Percentiles rank a stretch among this genome's conserved stretches.
These are phyloP conservation scores for Lophius piscatorius DNA, from an alignment of 2,113 vertebrate species.

Conservation along the genomic window DNA sequence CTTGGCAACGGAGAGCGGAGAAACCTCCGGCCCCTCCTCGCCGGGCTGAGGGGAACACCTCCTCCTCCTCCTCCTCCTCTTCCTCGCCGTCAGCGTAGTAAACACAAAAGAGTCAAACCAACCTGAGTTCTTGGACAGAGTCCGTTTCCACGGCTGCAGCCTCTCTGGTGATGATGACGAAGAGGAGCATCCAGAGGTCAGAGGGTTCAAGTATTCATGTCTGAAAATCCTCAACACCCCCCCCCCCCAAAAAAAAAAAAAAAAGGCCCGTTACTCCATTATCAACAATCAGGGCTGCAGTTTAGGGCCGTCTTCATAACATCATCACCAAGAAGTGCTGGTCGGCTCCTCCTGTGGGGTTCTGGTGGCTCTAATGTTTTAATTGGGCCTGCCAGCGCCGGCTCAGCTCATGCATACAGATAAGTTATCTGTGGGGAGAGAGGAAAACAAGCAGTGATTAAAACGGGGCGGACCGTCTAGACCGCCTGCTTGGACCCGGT, in stretches of 20 bases:
- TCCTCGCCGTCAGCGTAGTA: slow-evolving; percentile 29
- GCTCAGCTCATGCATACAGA: slow-evolving; percentile 39
- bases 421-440: slow-evolving; percentile 53
- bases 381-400: slow-evolving; percentile 51
- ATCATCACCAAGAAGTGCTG: slow-evolving; percentile 15
- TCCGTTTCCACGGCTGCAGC: slow-evolving; percentile 60
- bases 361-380: slow-evolving; percentile 50
- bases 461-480: slow-evolving; percentile 66
- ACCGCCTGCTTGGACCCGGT: slow-evolving; percentile 49
- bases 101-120: slow-evolving; percentile 71
- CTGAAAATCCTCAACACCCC: slow-evolving; percentile 41
- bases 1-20: slow-evolving; percentile 44
- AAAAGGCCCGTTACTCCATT: slow-evolving; percentile 25
- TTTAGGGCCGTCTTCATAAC: slow-evolving; percentile 19
- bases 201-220: slow-evolving; percentile 45
- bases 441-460: slow-evolving; percentile 62
- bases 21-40: slow-evolving; percentile 25
- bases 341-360: slow-evolving; percentile 25
- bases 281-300: slow-evolving; percentile 29
- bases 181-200: slow-evolving; percentile 68
- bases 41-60: slow-evolving; percentile 20
- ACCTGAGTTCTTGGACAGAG: slow-evolving; percentile 61
- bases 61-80: slow-evolving; percentile 14
- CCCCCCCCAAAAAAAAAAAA: no score
- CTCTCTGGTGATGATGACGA: slow-evolving; percentile 59